These are phyloP conservation scores for Anas platyrhynchos DNA, from an alignment of 2,113 vertebrate species.

Conservation along the genomic window DNA sequence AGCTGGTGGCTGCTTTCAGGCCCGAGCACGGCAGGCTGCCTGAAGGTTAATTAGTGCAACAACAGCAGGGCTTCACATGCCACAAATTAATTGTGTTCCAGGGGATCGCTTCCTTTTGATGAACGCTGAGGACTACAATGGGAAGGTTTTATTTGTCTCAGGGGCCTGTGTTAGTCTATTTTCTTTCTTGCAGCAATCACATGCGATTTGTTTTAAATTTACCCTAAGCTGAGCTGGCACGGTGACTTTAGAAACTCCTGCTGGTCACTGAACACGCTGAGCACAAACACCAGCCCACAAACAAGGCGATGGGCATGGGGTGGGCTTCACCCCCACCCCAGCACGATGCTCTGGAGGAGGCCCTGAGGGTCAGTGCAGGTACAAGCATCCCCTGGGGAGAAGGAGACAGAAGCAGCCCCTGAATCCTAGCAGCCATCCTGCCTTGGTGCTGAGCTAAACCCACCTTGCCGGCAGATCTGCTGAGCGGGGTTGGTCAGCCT, in stretches of 20 bases:
- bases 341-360: accelerated
- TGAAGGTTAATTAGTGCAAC: not conserved
- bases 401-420: not conserved
- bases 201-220: not conserved
- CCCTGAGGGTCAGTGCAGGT: not conserved
- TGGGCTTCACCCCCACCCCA: not conserved
- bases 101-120: not conserved
- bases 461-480: not conserved
- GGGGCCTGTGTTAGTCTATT: slow-evolving; percentile 8
- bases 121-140: not conserved
- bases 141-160: slow-evolving; percentile 26
- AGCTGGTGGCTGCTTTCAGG: accelerated
- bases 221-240: not conserved
- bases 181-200: slow-evolving; percentile 7
- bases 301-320: accelerated
- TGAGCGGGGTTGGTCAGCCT: not conserved
- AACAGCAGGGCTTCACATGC: not conserved
- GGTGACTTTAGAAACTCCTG: not conserved
- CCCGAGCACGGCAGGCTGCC: not conserved
- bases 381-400: no score
- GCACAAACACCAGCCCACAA: not conserved
- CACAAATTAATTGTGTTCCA: not conserved
- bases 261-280: not conserved
- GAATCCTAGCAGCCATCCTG: not conserved
- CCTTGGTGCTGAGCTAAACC: not conserved